A percentile compares a stretch with the other conserved stretches of the same genome.
phyloP scores from a whole-genome alignment of 2,797 vertebrate species.

The Notolabrus celidotus region DNA sequence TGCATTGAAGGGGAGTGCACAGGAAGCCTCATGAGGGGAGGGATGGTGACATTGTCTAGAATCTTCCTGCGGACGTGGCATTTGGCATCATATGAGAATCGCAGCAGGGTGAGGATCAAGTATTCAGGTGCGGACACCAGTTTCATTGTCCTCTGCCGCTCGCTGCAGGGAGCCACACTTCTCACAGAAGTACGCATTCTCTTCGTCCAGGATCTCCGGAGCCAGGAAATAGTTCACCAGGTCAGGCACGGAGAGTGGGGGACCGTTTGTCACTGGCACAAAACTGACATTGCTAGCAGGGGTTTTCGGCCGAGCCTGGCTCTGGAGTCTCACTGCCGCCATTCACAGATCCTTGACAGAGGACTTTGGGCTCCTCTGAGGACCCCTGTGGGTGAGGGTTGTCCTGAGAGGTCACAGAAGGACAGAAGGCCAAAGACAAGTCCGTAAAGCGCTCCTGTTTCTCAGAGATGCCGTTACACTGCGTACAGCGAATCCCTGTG shows the following conservation, averaged over 20 bases:
- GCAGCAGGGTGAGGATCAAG: slow-evolving; percentile 96
- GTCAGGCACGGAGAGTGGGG: slow-evolving; percentile 91
- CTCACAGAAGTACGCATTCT: slow-evolving; percentile 98
- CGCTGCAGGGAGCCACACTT: slow-evolving; percentile 94
- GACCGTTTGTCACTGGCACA: slow-evolving; percentile 67
- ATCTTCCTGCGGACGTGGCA: slow-evolving; percentile 96
- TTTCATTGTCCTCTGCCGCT: slow-evolving; percentile 95
- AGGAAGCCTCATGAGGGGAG: slow-evolving; percentile 90
- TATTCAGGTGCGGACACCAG: slow-evolving; percentile 95
- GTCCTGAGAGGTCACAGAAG: slow-evolving; percentile 78
- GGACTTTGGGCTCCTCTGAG: slow-evolving; percentile 68
- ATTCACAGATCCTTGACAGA: slow-evolving; percentile 84
- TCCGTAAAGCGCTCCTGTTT: slow-evolving; percentile 98
- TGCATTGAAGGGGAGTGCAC: slow-evolving; percentile 64
- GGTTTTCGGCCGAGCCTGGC: slow-evolving; percentile 43
- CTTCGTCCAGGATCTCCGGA: slow-evolving; percentile 95
- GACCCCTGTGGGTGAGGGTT: slow-evolving; percentile 46
- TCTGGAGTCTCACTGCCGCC: slow-evolving; percentile 83
- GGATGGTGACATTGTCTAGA: slow-evolving; percentile 94
- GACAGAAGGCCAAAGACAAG: slow-evolving; percentile 96
- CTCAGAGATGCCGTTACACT: slow-evolving; percentile 94
- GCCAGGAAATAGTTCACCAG: slow-evolving; percentile 97
- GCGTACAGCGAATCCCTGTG: slow-evolving; percentile 93
- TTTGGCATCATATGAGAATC: slow-evolving; percentile 97
- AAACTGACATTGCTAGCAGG: slow-evolving; percentile 42